Evolutionary conservation across 2,888 invertebrate genomes (phyloP), one percentile per base, ranked within the genome.

Genomic region (Tenthredo amoena): DNA sequence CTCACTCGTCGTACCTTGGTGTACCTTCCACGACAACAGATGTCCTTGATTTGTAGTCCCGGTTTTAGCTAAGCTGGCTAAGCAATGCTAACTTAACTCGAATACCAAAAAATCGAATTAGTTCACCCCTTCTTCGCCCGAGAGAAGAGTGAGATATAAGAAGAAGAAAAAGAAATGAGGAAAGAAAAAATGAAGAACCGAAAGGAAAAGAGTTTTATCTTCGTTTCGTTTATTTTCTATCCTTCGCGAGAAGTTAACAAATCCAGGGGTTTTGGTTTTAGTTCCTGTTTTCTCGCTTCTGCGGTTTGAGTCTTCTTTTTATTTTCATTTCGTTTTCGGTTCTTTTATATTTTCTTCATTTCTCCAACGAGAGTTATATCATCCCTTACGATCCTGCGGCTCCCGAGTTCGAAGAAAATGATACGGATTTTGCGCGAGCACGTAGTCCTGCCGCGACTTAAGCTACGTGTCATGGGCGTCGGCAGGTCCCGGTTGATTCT

Each of bases 1-100:
- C 83, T 81, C 62, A 62, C 81, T 81, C 81, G 81, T 62, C 81
- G 81, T 77, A 77, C 77, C 58, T 81, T 21, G 62, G 81, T 58
- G 81, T 81, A 81, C 81, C 81, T 81, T 81, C 81, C 62, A 10
- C 81, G 58, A 81, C 81, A 81, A 81, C 81, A 81, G 81, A 81
- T 81, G 81, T 81, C 81, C 81, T 40, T 81, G 81, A 81, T 81
- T 81, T 81, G 81, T 81, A 58, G 62, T 62, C 77, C 50, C 37
- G 40, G 40, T 58, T 31, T 81, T 77, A 50, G 50, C 77, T 34
- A 77, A 77, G 77, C 77, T 31, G 55, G 77, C 62, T 81, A 40
- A 81, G 81, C 81, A 2, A 40, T 62, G 62, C 81, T 40, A 81
- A 34, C 81, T 62, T 15, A 40, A 21, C 40, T n/a, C 12, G 43